Base-by-base conservation (phyloP, 2,888 invertebrate species). In the Homarus gammarus region DNA sequence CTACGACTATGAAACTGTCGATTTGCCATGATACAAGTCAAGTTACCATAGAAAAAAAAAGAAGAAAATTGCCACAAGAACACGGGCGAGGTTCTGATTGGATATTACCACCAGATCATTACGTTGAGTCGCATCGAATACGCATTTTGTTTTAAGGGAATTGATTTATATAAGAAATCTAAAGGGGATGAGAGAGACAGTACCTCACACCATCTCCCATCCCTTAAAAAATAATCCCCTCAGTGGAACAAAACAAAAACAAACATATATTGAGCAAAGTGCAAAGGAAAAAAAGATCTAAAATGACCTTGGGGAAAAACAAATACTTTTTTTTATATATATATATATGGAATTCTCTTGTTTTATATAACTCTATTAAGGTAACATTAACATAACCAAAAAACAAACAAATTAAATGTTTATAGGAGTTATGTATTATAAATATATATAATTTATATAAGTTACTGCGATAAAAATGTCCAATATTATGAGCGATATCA, bases 401-500 rank as follows among this genome's bases (percentile, higher is more conserved):
- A n/a, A n/a, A n/a, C n/a, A 15, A 38, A 56, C 61, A 61, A 31
- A 81, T 61, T 33, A 75, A 75, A 81, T 81, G 61, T 81, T 56
- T n/a, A 81, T 51, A 27, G 81, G 81, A 61, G 27, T n/a, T 81
- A 72, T 56, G 33, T 77, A 51, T 77, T 44, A 77, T 49, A 36
- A 49, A 68, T 68, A 81, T 36, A 61, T 61, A 61, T 81, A 79
- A 84, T n/a, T n/a, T n/a, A n/a, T n/a, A 75, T 36, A 84, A 56
- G 77, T 84, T 84, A 84, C 84, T 84, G 84, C 73, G 84, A 75
- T 83, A 68, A 49, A 38, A 75, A 84, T 44, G 84, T 73, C 77
- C 75, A 75, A 75, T 84, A 75, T n/a, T 84, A 77, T 68, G 85
- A 86, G 85, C 78, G 85, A 77, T 78, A 86, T 78, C 77, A 86